Base-by-base conservation (phyloP, 2,113 vertebrate species). In the Gadus chalcogrammus region DNA sequence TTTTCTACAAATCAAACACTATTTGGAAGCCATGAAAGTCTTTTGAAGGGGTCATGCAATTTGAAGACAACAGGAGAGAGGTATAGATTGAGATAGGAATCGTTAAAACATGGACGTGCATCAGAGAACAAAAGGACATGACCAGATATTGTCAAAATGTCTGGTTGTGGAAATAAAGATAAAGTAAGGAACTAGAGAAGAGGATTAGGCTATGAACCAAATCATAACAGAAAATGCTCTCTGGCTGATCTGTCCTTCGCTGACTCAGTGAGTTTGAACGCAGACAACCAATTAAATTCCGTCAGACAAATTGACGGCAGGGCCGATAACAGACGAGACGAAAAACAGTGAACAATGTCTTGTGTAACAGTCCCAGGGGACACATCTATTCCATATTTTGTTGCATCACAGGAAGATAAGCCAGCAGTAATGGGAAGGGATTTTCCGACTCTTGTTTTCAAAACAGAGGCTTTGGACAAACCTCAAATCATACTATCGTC, bases 321-420 rank as follows among this genome's bases (percentile, higher is more conserved):
- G 27, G 31, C 7, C 16, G 64, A 61, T 17, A 63, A 72, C 58
- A 74, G 64, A 75, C 56, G 8, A 75, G 59, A 61, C 61, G 42
- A 72, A 73, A 55, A 60, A 72, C 28, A 60, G 22, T 65, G 69
- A 20, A 15, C 35, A 56, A 20, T 8, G 28, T 61, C 63, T 82
- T 84, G 71, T 70, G 64, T 71, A 80, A 85, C 72, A 48, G 27
- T 15, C 55, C n/a, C 38, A 65, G 55, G 55, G 61, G 69, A 71
- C 63, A 82, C 16, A 71, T 65, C 38, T 62, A 65, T 53, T 76
- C 68, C 75, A 15, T 42, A 80, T 75, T 82, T 63, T 70, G 76
- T 74, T 87, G 77, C 75, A 81, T 83, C 73, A 85, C 69, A 69
- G 61, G 42, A 60, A 77, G 78, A 79, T 86, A 79, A 84, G 73